Evolutionary conservation across 2,113 vertebrate genomes (phyloP).

Genomic region (Dryoscopus gambensis): DNA sequence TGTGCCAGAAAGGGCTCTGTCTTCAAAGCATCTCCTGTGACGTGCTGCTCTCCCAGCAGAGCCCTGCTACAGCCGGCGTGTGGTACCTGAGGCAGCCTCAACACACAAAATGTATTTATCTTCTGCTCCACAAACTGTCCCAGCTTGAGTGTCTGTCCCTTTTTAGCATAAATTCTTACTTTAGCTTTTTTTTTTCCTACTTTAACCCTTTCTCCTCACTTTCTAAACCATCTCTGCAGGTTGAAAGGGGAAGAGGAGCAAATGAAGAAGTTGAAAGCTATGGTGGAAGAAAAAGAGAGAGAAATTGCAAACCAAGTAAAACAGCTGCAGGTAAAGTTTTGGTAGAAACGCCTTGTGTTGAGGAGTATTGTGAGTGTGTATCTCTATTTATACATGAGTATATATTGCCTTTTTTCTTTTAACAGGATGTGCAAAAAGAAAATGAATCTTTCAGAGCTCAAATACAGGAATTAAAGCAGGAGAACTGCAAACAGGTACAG

Average conservation of each 20-base stretch:
- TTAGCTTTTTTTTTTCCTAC: neutral
- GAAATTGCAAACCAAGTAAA: slow-evolving; percentile 75
- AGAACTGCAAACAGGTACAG: slow-evolving; percentile 70
- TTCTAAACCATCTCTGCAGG: slow-evolving; percentile 58
- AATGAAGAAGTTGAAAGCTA: slow-evolving; percentile 76
- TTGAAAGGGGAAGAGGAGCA: slow-evolving; percentile 81
- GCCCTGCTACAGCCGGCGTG: accelerated
- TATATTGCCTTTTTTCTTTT: neutral
- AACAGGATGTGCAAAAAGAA: slow-evolving; percentile 72
- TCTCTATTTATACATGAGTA: accelerated
- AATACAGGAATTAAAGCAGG: slow-evolving; percentile 71
- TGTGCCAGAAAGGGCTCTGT: neutral
- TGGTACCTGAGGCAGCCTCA: neutral
- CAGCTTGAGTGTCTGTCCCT: neutral
- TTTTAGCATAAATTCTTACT: neutral
- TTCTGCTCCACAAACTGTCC: neutral
- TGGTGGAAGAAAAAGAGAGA: slow-evolving; percentile 73
- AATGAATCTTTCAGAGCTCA: slow-evolving; percentile 71
- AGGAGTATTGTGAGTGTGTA: neutral
- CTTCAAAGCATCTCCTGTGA: neutral
- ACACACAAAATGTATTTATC: neutral
- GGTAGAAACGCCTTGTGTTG: neutral
- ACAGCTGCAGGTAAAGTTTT: slow-evolving; percentile 78
- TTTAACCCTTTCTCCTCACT: neutral
- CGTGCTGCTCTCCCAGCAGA: neutral